These are phyloP conservation scores for Platycheirus rosarum DNA, from an alignment of 2,888 invertebrate species.

Conservation along the genomic window DNA sequence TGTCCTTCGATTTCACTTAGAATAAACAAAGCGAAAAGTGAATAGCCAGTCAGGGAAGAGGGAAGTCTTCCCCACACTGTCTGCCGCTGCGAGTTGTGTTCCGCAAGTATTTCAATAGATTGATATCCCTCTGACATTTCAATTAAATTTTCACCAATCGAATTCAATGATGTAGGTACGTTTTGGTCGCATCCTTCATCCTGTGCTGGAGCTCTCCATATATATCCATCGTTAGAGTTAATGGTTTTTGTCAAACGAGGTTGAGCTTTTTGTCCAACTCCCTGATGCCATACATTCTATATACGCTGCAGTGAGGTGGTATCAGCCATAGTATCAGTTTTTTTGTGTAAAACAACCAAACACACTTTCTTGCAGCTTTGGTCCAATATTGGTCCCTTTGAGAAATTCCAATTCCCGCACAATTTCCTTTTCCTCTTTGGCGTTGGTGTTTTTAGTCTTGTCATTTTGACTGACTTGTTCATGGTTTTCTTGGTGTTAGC, in stretches of 20 bases:
- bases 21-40: conserved; percentile 67
- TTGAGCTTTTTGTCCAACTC: conserved; percentile 32
- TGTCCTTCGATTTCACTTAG: conserved; percentile 72
- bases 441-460: neutral
- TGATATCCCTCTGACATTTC: conserved; percentile 73
- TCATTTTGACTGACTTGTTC: conserved; percentile 57
- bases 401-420: neutral
- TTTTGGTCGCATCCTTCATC: conserved; percentile 63
- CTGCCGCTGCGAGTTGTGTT: conserved; percentile 5
- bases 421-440: neutral
- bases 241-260: conserved; percentile 67
- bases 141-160: conserved; percentile 74
- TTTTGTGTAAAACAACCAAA: conserved; percentile 52
- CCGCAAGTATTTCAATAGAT: conserved; percentile 70
- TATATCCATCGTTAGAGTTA: conserved; percentile 60
- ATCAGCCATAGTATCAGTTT: conserved; percentile 53
- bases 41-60: conserved; percentile 21
- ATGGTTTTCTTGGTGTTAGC: conserved; percentile 51
- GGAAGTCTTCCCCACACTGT: neutral
- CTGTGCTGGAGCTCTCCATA: neutral
- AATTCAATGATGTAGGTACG: conserved; percentile 57
- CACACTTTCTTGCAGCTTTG: conserved; percentile 46
- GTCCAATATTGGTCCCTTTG: conserved; percentile 65
- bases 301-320: neutral
- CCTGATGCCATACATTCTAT: neutral